Evolutionary conservation across 2,888 invertebrate species (phyloP), one percentile per base, ranked within the genome.

Genomic region (Tinea trinotella): DNA sequence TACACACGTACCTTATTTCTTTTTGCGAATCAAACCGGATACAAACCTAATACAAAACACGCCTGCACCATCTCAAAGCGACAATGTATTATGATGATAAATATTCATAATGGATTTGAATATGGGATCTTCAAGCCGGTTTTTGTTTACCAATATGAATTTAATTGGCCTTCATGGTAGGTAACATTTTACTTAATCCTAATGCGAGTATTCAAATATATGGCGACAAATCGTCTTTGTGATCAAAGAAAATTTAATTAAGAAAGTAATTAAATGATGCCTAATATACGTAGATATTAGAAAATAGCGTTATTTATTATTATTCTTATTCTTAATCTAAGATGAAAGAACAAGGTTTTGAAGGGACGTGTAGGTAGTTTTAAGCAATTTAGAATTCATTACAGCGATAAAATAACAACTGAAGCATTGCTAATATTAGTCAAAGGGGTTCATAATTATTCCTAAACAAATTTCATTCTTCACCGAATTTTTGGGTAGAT

Each of bases 101-200:
- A 68, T 69, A 70, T 68, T 68, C 67, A 67, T 68, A 66, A 70
- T 71, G 67, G 70, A 72, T 75, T 75, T 66, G 64, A 70, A 67
- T 70, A 71, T 76, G 74, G 68, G 70, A 67, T 74, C 69, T 65
- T 61, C 61, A 72, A 71, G 72, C 77, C 76, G 76, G 76, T 76
- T 80, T 76, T 69, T 75, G 75, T 76, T 77, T 76, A 76, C 74
- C 73, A 66, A 72, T 69, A 61, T 66, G 63, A 67, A 65, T 66
- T 70, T 71, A 65, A 62, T 57, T 66, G 74, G 72, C 80, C 81
- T 81, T 80, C 76, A 64, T 65, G 78, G 75, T 46, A 17, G 46
- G 46, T 46, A 46, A 40, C 15, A 40, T 40, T 46, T 17, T 46
- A 46, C 19, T 40, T 12, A 46, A 19, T 19, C 46, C 40, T 40